These are phyloP conservation scores for Spilosoma lubricipeda DNA, from an alignment of 2,888 invertebrate species.

Conservation along the genomic window DNA sequence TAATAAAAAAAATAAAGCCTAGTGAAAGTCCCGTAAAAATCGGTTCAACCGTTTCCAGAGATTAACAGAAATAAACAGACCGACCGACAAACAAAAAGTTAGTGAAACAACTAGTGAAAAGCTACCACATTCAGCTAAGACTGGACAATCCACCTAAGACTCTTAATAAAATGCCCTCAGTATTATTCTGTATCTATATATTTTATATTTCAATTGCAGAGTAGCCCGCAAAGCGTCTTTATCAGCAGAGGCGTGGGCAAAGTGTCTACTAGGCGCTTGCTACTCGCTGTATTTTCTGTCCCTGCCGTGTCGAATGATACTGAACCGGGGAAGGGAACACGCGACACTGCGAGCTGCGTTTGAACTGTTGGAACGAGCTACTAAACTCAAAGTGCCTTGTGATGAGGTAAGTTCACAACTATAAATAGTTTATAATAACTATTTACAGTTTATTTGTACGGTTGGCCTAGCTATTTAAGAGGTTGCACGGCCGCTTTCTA, in stretches of 20 bases:
- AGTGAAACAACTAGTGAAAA: too few species aligned
- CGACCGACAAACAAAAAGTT: too few species aligned
- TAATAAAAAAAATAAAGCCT: too few species aligned
- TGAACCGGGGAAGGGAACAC: conserved; percentile 91
- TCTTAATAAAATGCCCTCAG: neutral
- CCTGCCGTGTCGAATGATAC: conserved; percentile 93
- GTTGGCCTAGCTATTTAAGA: too few species aligned
- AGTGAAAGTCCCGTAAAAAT: too few species aligned
- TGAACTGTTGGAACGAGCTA: conserved; percentile 94
- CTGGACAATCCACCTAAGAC: too few species aligned
- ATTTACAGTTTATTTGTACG: neutral
- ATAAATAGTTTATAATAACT: neutral
- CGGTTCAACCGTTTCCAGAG: too few species aligned
- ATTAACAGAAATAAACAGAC: too few species aligned
- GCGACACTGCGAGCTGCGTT: conserved; percentile 93
- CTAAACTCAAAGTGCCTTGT: conserved; percentile 93
- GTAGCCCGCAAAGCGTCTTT: conserved; percentile 86
- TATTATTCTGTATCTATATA: neutral
- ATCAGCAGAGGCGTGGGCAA: conserved; percentile 96
- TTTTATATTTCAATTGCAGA: conserved; percentile 59
- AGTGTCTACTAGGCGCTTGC: conserved; percentile 94
- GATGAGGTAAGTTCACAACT: conserved; percentile 91
- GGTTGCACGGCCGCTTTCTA: too few species aligned
- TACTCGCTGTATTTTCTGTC: conserved; percentile 98
- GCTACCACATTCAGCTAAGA: too few species aligned